Evolutionary conservation across 2,797 vertebrate genomes (phyloP).

Genomic region (Calcarius lapponicus): DNA sequence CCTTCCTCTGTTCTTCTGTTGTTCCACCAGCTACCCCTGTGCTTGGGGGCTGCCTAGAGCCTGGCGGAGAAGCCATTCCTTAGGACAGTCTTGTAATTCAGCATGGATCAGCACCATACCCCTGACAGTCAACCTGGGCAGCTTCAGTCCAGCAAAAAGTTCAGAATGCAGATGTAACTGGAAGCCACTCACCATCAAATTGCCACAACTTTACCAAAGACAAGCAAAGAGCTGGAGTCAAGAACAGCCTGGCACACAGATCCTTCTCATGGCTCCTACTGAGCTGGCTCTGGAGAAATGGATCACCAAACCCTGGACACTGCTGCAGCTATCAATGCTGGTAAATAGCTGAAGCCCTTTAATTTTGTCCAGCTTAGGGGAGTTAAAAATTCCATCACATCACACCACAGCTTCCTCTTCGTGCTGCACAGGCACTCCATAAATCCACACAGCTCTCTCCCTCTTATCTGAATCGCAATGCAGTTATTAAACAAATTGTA

Average conservation of each 20-base stretch:
- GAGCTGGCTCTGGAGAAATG: neutral
- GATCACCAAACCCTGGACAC: neutral
- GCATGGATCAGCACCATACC: neutral
- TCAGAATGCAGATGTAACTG: neutral
- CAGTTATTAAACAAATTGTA: slow-evolving; percentile 74
- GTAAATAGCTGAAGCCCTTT: neutral
- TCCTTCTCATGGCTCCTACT: neutral
- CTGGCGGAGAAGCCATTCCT: neutral
- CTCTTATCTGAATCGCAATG: slow-evolving; percentile 60
- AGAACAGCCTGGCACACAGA: neutral
- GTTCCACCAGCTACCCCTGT: neutral
- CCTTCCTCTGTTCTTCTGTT: neutral
- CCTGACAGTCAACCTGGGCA: fast-evolving
- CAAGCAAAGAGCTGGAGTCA: neutral
- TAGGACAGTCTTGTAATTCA: neutral
- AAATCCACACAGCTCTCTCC: slow-evolving; percentile 34
- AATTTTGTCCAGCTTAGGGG: slow-evolving; percentile 17
- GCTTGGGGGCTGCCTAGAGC: neutral
- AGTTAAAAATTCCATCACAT: slow-evolving; percentile 44
- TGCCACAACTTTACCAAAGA: neutral
- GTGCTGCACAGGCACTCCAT: neutral
- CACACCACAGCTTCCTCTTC: neutral
- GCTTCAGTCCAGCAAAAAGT: neutral
- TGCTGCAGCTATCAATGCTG: neutral
- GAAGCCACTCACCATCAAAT: neutral